These are phyloP conservation scores for Siderastrea siderea DNA, from an alignment of 92 coral and sea anemone genomes.

Conservation along the genomic window DNA sequence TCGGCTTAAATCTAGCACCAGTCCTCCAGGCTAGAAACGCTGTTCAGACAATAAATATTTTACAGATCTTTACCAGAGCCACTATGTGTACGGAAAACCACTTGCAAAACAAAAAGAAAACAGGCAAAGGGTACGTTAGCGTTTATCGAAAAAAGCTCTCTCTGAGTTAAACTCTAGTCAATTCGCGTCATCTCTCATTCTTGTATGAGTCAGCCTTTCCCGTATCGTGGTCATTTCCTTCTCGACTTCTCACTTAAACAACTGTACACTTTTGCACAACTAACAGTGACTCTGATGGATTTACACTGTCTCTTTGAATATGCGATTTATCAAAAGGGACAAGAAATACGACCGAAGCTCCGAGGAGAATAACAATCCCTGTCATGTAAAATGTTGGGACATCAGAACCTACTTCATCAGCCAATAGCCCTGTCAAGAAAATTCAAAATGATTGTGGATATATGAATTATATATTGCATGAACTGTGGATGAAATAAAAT, in stretches of 20 bases:
- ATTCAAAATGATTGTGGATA: background rate
- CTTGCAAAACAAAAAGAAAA: too few species aligned
- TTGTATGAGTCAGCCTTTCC: too few species aligned
- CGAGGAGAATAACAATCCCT: constrained; percentile 15
- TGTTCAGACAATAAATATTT: too few species aligned
- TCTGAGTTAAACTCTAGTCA: too few species aligned
- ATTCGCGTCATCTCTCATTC: too few species aligned
- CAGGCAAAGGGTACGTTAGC: too few species aligned
- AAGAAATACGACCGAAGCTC: constrained; percentile 14
- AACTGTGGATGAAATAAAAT: background rate
- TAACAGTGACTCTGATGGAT: background rate
- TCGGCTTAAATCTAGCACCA: too few species aligned
- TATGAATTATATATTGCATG: background rate
- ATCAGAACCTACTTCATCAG: constrained; percentile 34
- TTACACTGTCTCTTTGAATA: background rate
- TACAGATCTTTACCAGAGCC: too few species aligned
- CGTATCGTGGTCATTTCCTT: too few species aligned
- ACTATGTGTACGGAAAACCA: too few species aligned
- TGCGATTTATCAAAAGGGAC: background rate
- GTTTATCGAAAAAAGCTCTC: too few species aligned
- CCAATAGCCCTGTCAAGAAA: constrained; percentile 22
- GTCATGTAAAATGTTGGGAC: constrained; percentile 40
- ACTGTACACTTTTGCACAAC: constrained; percentile 34
- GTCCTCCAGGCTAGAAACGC: too few species aligned
- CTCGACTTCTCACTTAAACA: constrained; percentile 10